phyloP scores from a whole-genome alignment of 1,140 invertebrate genomes.

The Anthonomus grandis region DNA sequence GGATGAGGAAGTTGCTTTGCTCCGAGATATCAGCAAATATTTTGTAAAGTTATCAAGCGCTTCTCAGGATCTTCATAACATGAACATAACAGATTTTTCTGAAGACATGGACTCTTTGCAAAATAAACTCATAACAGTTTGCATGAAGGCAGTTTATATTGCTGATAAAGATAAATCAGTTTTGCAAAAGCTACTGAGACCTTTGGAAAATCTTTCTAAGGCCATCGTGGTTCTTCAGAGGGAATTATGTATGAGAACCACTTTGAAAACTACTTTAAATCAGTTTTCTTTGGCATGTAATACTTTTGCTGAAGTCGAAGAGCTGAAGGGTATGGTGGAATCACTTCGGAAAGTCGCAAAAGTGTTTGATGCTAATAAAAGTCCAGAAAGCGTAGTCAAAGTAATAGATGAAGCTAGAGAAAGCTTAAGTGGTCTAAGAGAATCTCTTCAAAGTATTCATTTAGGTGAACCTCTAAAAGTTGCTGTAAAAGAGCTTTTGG shows the following conservation, averaged over 20 bases:
- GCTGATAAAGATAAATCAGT: slow-evolving; percentile 32
- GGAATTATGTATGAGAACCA: slow-evolving; percentile 25
- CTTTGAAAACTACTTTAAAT: slow-evolving; percentile 19
- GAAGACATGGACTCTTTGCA: slow-evolving; percentile 37
- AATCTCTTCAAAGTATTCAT: no score
- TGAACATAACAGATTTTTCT: slow-evolving; percentile 33
- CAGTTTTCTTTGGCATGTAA: neutral
- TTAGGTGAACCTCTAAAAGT: neutral
- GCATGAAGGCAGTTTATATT: slow-evolving; percentile 37
- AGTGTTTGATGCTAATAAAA: neutral
- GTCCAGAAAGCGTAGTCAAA: slow-evolving; percentile 7
- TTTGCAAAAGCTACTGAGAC: slow-evolving; percentile 37
- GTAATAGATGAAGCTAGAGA: neutral
- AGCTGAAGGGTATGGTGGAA: neutral
- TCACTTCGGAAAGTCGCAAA: neutral
- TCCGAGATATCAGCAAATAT: slow-evolving; percentile 33
- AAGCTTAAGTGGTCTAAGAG: no score
- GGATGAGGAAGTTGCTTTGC: slow-evolving; percentile 34
- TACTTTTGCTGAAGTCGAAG: neutral
- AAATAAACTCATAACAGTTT: slow-evolving; percentile 41
- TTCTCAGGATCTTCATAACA: slow-evolving; percentile 10
- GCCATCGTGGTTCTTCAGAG: slow-evolving; percentile 35
- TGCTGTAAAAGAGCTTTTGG: neutral
- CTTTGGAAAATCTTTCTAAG: slow-evolving; percentile 36
- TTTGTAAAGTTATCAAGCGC: slow-evolving; percentile 27